Conservation (phyloP, 2,888 invertebrate species). For the Lampropteryx suffumata region DNA sequence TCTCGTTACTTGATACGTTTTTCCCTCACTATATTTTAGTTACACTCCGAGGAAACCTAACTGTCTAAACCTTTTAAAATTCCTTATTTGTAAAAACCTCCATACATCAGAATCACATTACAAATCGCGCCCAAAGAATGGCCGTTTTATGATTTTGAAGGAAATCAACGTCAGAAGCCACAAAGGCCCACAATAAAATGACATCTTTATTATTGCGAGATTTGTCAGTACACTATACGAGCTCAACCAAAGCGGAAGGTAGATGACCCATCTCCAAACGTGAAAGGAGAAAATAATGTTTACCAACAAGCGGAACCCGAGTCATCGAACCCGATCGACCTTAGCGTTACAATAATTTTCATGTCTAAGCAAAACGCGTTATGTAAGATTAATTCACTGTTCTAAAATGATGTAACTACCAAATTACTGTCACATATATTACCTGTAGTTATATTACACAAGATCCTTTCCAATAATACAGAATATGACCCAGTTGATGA, state of each 20-base stretch:
- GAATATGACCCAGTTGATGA: slow-evolving; percentile 24
- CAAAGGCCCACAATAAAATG: slow-evolving; percentile 7
- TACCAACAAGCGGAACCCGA: slow-evolving; percentile 22
- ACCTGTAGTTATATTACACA: slow-evolving; percentile 23
- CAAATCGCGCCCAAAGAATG: background rate
- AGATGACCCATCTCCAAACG: slow-evolving; percentile 12
- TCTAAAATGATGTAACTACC: slow-evolving; percentile 20
- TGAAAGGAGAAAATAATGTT: slow-evolving; percentile 23
- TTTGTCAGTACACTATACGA: slow-evolving; percentile 7
- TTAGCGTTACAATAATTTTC: slow-evolving; percentile 17
- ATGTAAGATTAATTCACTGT: slow-evolving; percentile 9
- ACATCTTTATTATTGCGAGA: slow-evolving; percentile 10
- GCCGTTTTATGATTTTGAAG: slow-evolving; percentile 1
- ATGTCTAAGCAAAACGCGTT: slow-evolving; percentile 8
- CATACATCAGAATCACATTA: slow-evolving; percentile 5
- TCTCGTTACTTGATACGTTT: no score
- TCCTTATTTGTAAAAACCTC: background rate
- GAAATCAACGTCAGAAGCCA: slow-evolving; percentile 3
- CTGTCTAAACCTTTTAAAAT: slow-evolving; percentile 11
- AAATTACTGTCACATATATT: slow-evolving; percentile 7
- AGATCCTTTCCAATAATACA: slow-evolving; percentile 34
- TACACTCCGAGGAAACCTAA: background rate
- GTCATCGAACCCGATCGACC: slow-evolving; percentile 34
- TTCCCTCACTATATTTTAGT: background rate
- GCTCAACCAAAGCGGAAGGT: slow-evolving; percentile 5